Conservation (phyloP, 2,113 vertebrate species). For the Cygnus buccinator region DNA sequence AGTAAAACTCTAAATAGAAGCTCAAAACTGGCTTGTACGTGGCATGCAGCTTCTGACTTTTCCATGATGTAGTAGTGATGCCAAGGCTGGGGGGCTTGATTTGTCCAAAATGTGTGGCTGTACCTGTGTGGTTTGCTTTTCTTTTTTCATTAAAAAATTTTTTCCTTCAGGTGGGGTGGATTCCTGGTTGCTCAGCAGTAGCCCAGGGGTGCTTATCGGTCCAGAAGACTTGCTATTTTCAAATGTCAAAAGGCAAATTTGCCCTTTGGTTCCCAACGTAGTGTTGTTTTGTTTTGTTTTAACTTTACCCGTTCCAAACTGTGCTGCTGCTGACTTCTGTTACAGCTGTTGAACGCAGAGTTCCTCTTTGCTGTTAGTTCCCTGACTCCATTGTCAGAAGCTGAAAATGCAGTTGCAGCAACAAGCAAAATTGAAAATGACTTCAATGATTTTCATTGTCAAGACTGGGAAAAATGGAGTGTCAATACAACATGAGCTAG, state of each 20-base stretch:
- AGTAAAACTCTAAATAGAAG: background rate
- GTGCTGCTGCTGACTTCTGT: background rate
- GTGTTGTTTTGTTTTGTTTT: background rate
- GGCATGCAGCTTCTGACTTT: background rate
- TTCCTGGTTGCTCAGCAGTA: background rate
- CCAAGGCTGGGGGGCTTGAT: background rate
- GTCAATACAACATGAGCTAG: background rate
- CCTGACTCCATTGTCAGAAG: background rate
- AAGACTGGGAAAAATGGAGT: background rate
- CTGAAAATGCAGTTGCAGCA: background rate
- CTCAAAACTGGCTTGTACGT: background rate
- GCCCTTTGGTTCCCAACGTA: background rate
- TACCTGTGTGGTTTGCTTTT: background rate
- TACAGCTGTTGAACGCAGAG: background rate
- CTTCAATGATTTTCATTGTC: background rate
- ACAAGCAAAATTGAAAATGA: background rate
- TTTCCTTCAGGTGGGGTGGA: rapidly evolving
- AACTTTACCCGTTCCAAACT: background rate
- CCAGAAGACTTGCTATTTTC: background rate
- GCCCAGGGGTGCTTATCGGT: background rate
- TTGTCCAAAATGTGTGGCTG: background rate
- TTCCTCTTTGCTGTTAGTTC: background rate
- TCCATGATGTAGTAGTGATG: background rate
- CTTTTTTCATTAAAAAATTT: background rate
- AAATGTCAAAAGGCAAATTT: background rate